A percentile compares a stretch with the other conserved stretches of the same genome.
Conservation (phyloP, 2,113 vertebrate species). For the Apodemus sylvaticus region DNA sequence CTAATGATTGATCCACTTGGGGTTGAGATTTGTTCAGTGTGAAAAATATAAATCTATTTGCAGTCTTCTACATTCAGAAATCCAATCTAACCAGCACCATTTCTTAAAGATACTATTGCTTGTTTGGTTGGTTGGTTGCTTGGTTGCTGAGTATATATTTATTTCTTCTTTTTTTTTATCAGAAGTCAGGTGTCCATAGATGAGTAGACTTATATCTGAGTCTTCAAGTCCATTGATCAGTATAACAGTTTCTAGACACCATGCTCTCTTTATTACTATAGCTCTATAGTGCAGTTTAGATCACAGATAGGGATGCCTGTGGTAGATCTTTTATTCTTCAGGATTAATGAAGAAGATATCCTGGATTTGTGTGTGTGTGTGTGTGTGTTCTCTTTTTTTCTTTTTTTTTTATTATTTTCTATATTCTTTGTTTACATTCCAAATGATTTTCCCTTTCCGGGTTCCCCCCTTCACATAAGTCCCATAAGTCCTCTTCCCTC, state of each 20-base stretch:
- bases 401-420: too few relatives aligned
- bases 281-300: background rate
- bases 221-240: background rate
- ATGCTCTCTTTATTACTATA: background rate
- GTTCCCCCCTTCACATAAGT: too few relatives aligned
- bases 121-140: background rate
- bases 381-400: too few relatives aligned
- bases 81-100: background rate
- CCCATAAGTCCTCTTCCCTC: too few relatives aligned
- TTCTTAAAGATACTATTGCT: background rate
- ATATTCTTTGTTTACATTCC: too few relatives aligned
- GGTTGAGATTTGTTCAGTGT: background rate
- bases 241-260: background rate
- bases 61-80: background rate
- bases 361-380: background rate
- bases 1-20: background rate
- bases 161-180: background rate
- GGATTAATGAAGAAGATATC: too few relatives aligned
- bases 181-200: background rate
- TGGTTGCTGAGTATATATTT: background rate
- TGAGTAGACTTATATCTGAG: background rate
- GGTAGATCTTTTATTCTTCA: background rate
- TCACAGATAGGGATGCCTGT: background rate
- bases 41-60: background rate
- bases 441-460: too few relatives aligned